phyloP scores from a whole-genome alignment of 2,888 invertebrate genomes.

The Nineta flava region DNA sequence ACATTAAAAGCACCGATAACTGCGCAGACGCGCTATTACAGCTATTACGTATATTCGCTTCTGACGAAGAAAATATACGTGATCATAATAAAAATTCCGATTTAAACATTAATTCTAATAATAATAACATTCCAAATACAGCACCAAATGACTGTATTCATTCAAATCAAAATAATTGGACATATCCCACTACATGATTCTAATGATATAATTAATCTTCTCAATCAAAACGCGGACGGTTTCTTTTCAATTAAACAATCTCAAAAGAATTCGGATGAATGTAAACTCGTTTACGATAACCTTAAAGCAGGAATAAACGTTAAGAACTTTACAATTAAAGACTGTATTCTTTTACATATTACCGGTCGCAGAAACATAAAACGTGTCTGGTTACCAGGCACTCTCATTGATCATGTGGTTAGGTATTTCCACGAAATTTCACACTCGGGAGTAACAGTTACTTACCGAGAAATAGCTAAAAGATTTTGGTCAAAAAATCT shows the following conservation, averaged over 20 bases:
- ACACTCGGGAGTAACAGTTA: no score
- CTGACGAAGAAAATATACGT: neutral
- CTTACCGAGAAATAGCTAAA: no score
- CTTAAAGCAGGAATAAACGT: neutral
- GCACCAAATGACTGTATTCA: neutral
- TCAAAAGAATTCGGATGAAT: neutral
- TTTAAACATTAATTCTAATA: neutral
- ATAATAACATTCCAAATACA: neutral
- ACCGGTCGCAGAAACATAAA: neutral
- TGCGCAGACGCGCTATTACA: neutral
- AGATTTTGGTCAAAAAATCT: no score
- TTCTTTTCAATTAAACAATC: neutral
- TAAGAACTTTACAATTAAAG: neutral
- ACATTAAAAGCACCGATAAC: neutral
- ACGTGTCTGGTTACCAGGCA: neutral
- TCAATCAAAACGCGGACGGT: neutral
- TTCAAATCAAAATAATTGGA: neutral
- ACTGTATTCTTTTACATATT: neutral
- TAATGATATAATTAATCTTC: no score
- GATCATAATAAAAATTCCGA: neutral
- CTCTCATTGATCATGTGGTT: no score
- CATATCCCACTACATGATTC: no score
- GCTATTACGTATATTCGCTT: neutral
- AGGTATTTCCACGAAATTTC: no score
- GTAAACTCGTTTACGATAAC: neutral